These are phyloP conservation scores for Macrotrachela quadricornifera DNA, from an alignment of 1,140 invertebrate genomes.

Conservation along the genomic window DNA sequence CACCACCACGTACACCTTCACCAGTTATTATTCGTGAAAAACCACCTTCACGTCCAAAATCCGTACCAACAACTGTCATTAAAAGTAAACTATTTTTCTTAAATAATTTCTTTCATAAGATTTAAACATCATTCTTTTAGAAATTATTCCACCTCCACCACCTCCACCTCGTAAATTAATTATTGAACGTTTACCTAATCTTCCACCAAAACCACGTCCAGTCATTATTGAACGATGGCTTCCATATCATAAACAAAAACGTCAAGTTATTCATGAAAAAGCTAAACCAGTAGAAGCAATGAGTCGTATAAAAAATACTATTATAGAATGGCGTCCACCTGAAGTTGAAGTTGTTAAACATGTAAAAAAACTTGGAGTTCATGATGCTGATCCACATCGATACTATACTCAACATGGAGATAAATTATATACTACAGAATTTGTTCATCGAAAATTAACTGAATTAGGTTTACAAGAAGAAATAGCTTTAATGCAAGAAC, in stretches of 20 bases:
- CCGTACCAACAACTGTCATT: slow-evolving; percentile 1
- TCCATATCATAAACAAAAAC: slow-evolving; percentile 1
- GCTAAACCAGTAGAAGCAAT: not conserved
- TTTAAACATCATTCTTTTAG: not conserved
- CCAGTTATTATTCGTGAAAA: slow-evolving; percentile 6
- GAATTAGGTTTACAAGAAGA: too few relatives aligned
- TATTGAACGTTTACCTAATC: slow-evolving; percentile 1
- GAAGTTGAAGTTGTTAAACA: slow-evolving; percentile 4
- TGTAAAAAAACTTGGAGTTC: not conserved
- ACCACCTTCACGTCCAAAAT: not conserved
- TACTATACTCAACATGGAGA: not conserved
- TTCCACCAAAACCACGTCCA: slow-evolving; percentile 7
- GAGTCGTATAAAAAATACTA: slow-evolving; percentile 1
- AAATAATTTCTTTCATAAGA: not conserved
- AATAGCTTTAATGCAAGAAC: too few relatives aligned
- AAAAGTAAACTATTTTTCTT: not conserved
- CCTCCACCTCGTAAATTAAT: slow-evolving; percentile 9
- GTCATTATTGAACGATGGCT: slow-evolving; percentile 9
- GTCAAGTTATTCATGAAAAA: slow-evolving; percentile 6
- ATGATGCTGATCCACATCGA: slow-evolving; percentile 3
- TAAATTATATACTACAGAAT: not conserved
- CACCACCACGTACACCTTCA: not conserved
- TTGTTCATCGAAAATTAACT: too few relatives aligned
- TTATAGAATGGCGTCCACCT: slow-evolving; percentile 3
- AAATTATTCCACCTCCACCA: not conserved